phyloP scores from a whole-genome alignment of 1,140 invertebrate genomes.

The Spodoptera litura region DNA sequence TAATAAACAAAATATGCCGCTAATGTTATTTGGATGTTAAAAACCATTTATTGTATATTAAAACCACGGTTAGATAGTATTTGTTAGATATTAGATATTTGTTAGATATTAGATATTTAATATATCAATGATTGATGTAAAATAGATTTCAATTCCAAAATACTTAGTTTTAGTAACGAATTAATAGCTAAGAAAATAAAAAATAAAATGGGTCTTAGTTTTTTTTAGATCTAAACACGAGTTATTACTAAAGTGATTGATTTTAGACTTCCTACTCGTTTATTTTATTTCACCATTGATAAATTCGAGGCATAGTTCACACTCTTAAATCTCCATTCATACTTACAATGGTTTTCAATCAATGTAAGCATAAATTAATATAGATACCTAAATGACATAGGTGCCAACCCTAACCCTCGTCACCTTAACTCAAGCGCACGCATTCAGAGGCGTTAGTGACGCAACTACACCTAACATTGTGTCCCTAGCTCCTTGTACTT shows the following conservation, averaged over 20 bases:
- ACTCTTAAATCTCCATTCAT: no score
- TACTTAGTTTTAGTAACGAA: no score
- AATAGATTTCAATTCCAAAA: no score
- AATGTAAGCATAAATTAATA: neutral
- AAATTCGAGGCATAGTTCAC: no score
- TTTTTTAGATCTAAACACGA: no score
- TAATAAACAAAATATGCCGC: constrained; percentile 7
- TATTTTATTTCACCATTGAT: no score
- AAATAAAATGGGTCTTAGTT: no score
- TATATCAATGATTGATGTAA: no score
- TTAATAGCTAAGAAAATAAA: no score
- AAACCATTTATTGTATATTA: neutral
- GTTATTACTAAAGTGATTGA: no score
- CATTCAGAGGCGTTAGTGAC: constrained; percentile 41
- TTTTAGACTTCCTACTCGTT: no score
- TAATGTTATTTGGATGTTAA: neutral
- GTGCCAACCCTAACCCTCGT: constrained; percentile 28
- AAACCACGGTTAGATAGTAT: neutral
- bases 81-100: neutral
- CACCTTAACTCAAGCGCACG: constrained; percentile 13
- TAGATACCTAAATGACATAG: neutral
- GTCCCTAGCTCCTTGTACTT: constrained; percentile 26
- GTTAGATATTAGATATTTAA: neutral
- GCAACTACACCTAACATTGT: constrained; percentile 19
- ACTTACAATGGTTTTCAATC: no score